Evolutionary conservation across 2,797 vertebrate species (phyloP).

Genomic region (Intellagama lesueurii): DNA sequence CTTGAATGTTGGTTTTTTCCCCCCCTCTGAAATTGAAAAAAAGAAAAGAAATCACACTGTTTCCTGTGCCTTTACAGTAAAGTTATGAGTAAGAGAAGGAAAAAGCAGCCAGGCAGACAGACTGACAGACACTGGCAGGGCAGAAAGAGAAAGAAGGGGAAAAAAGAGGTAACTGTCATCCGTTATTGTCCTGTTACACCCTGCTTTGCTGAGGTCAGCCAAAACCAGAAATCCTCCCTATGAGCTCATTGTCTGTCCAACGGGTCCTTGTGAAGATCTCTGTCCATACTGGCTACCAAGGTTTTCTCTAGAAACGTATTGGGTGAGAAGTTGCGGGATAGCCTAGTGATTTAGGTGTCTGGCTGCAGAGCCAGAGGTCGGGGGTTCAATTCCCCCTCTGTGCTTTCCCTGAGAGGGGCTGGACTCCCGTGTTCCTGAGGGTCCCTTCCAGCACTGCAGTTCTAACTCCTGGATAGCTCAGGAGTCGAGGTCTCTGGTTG

Average conservation of each 20-base stretch:
- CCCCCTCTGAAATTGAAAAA: constrained; percentile 62
- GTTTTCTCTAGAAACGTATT: too few relatives aligned
- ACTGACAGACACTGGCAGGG: too few relatives aligned
- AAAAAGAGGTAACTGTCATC: neutral
- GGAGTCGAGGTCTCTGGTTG: too few relatives aligned
- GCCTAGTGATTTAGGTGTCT: too few relatives aligned
- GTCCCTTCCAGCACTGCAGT: too few relatives aligned
- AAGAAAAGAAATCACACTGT: constrained; percentile 65
- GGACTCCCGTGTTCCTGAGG: too few relatives aligned
- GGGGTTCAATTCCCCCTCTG: too few relatives aligned
- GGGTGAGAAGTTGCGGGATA: too few relatives aligned
- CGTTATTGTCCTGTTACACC: neutral
- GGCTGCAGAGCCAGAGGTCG: too few relatives aligned
- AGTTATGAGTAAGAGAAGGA: constrained; percentile 52
- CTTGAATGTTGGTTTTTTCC: constrained; percentile 74
- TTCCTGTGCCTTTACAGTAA: constrained; percentile 84
- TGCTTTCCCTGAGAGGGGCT: too few relatives aligned
- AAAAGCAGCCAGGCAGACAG: neutral
- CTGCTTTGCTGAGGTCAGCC: neutral
- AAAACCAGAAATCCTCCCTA: neutral
- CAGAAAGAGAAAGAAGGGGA: neutral
- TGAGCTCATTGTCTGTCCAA: neutral
- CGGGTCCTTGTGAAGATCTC: neutral
- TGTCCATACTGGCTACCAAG: too few relatives aligned
- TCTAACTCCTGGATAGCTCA: too few relatives aligned